phyloP scores from a whole-genome alignment of 2,888 invertebrate genomes.

The Leucoma salicis region DNA sequence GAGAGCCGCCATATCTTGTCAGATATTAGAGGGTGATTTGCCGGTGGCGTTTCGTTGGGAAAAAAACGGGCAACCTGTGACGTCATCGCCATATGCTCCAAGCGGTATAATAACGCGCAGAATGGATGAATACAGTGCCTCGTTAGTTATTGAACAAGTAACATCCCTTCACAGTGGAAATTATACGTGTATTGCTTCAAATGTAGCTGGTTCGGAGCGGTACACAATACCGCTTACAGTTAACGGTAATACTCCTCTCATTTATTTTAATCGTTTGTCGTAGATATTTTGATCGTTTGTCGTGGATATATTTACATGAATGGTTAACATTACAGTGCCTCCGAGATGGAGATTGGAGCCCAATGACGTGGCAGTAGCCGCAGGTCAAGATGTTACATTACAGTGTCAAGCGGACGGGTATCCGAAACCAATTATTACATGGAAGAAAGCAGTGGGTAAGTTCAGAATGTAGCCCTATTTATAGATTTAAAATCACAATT shows the following conservation, averaged over 20 bases:
- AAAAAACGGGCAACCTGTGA: conserved; percentile 90
- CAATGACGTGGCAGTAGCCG: conserved; percentile 89
- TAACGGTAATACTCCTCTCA: conserved; percentile 85
- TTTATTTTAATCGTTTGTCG: not conserved
- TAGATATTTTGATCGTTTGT: no score
- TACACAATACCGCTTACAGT: conserved; percentile 91
- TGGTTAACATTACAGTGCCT: conserved; percentile 85
- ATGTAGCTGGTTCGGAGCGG: conserved; percentile 90
- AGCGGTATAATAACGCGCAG: conserved; percentile 77
- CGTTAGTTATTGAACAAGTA: conserved; percentile 92
- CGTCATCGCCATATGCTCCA: conserved; percentile 82
- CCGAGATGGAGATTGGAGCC: conserved; percentile 95
- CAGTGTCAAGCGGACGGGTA: conserved; percentile 96
- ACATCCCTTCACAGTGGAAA: conserved; percentile 93
- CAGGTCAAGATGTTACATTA: conserved; percentile 91
- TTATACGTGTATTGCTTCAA: conserved; percentile 95
- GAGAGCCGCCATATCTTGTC: conserved; percentile 94
- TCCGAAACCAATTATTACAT: conserved; percentile 92
- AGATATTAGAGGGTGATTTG: conserved; percentile 95
- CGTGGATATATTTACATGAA: not conserved
- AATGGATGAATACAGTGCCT: conserved; percentile 92
- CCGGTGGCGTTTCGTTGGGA: conserved; percentile 96
- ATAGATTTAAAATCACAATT: no score
- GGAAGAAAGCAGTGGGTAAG: conserved; percentile 94
- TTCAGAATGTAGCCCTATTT: not conserved